phyloP scores from a whole-genome alignment of 1,140 invertebrate species.

The Philotrypesis tridentata region DNA sequence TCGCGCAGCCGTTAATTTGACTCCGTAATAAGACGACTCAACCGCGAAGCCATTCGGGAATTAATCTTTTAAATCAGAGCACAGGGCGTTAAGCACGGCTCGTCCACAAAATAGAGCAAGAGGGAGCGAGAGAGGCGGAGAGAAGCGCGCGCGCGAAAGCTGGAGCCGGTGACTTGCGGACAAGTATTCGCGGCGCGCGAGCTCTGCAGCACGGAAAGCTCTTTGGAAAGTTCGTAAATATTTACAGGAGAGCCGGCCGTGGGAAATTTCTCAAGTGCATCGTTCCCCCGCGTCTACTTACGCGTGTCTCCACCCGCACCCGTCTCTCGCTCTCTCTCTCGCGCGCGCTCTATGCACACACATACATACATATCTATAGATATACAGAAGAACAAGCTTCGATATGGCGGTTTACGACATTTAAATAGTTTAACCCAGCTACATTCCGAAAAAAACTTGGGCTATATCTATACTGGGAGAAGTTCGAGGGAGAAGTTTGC shows the following conservation, averaged over 20 bases:
- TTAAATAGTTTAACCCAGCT: slow-evolving; percentile 32
- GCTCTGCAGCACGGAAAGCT: slow-evolving; percentile 40
- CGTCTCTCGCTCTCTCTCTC: too few species aligned
- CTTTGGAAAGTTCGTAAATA: slow-evolving; percentile 51
- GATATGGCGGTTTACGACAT: slow-evolving; percentile 22
- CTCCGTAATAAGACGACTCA: too few species aligned
- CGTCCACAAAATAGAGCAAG: neutral
- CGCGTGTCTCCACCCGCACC: neutral
- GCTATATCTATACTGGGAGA: neutral
- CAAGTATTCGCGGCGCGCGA: slow-evolving; percentile 36
- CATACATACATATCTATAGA: neutral
- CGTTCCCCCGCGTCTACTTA: slow-evolving; percentile 25
- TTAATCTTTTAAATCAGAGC: neutral
- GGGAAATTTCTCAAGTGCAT: slow-evolving; percentile 44
- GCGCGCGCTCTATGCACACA: too few species aligned
- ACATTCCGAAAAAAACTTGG: neutral
- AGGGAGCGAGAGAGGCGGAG: neutral
- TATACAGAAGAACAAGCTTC: neutral
- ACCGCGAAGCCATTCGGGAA: neutral
- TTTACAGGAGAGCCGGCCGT: slow-evolving; percentile 43
- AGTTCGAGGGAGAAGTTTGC: neutral
- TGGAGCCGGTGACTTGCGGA: slow-evolving; percentile 19
- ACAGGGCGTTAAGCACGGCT: neutral
- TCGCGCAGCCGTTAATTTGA: too few species aligned
- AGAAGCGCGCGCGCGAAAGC: neutral